Percentiles rank a stretch among this genome's conserved stretches.
Conservation (phyloP, 2,888 invertebrate species). For the Bedellia somnulentella region DNA sequence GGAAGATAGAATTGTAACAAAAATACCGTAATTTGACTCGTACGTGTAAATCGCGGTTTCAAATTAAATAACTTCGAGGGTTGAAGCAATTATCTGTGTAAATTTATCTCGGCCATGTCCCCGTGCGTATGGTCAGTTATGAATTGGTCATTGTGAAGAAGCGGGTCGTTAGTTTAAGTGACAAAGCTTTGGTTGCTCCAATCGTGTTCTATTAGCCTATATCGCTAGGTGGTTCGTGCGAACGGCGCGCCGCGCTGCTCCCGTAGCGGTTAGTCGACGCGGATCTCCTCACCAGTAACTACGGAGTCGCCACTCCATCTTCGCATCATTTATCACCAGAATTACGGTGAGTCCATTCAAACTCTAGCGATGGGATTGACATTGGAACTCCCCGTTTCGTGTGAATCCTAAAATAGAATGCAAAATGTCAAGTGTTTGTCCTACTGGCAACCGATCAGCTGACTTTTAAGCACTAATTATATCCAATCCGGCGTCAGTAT, state of each 20-base stretch:
- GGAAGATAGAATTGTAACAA: too few relatives aligned
- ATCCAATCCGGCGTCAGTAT: conserved; percentile 24
- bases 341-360: conserved; percentile 50
- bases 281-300: conserved; percentile 56
- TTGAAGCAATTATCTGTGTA: too few relatives aligned
- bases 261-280: conserved; percentile 54
- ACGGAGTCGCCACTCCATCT: conserved; percentile 54
- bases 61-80: too few relatives aligned
- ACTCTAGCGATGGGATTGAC: conserved; percentile 1
- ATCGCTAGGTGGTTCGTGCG: too few relatives aligned
- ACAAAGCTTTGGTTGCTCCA: conserved; percentile 50
- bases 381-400: conserved; percentile 8
- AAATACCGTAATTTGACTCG: too few relatives aligned
- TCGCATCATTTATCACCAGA: conserved; percentile 55
- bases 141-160: conserved; percentile 37
- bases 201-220: conserved; percentile 53
- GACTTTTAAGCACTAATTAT: conserved; percentile 47
- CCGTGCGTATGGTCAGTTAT: conserved; percentile 36
- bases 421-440: conserved; percentile 54
- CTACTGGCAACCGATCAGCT: conserved; percentile 50
- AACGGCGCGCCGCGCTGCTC: conserved; percentile 16
- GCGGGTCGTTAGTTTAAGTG: conserved; percentile 47
- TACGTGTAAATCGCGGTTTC: too few relatives aligned
- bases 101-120: conserved; percentile 44
- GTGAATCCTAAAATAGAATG: conserved; percentile 57